phyloP scores from a whole-genome alignment of 2,888 invertebrate genomes.

The Gnatocerus cornutus region DNA sequence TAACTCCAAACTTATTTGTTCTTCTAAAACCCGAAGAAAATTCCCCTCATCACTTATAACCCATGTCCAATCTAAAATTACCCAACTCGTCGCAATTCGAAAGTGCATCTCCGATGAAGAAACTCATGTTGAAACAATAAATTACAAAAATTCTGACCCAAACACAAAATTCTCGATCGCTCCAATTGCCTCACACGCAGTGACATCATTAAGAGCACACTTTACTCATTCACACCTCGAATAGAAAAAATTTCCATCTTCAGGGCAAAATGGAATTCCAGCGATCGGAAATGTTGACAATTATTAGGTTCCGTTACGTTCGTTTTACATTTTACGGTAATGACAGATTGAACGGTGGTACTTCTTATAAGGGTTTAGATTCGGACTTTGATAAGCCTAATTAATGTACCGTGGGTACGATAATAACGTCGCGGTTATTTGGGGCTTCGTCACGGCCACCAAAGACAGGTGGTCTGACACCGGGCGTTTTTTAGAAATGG shows the following conservation, averaged over 20 bases:
- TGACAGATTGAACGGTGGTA: constrained; percentile 57
- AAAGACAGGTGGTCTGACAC: constrained; percentile 59
- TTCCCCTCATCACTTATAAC: no score
- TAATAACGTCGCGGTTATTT: constrained; percentile 55
- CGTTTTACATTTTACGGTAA: constrained; percentile 59
- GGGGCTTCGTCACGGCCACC: constrained; percentile 57
- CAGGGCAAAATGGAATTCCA: constrained; percentile 11
- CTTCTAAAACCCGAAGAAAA: no score
- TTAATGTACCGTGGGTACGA: constrained; percentile 59
- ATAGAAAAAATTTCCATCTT: constrained; percentile 10
- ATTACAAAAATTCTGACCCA: constrained; percentile 12
- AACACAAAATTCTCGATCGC: constrained; percentile 2
- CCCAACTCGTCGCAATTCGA: constrained; percentile 9
- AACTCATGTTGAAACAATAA: background rate
- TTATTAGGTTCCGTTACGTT: constrained; percentile 13
- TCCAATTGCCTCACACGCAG: constrained; percentile 23
- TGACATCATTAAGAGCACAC: constrained; percentile 33
- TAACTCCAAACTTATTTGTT: no score
- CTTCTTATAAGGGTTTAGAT: constrained; percentile 54
- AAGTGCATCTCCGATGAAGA: constrained; percentile 8
- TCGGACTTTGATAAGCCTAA: constrained; percentile 58
- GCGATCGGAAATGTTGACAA: constrained; percentile 20
- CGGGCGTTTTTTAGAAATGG: constrained; percentile 55
- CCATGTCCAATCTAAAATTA: background rate
- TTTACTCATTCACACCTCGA: constrained; percentile 23